Evolutionary conservation across 2,797 vertebrate genomes (phyloP), one percentile per base, ranked within the genome.

Genomic region (Smutsia gigantea): DNA sequence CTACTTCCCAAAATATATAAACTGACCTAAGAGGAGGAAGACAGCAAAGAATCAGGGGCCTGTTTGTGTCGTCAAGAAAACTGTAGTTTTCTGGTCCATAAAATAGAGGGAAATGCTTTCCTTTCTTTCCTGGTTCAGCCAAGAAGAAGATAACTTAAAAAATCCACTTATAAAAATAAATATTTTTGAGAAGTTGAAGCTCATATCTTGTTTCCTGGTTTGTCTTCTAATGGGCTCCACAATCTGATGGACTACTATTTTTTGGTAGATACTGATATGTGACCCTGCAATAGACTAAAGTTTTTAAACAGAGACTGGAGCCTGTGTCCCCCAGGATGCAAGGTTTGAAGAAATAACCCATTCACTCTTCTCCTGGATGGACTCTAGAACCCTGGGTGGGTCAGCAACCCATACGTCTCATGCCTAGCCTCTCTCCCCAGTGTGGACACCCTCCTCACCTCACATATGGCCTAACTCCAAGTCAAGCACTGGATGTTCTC

Each of bases 361-460:
- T 23, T 0, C 11, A 4, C 4, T 75, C 13, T 19, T 59, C 3
- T 53, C 6, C 21, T 55, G 4, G 3, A 1, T 23, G 8, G 6
- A 18, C 6, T 53, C 6, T 31, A 19, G 12, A 42, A 59, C 6
- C 7, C 14, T 39, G 27, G 2, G 1, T n/a, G 8, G 1, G 5
- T 49, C 12, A 84, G 5, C 6, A 18, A n/a, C 4, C 0, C 17
- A 9, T 9, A 39, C 0, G 0, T 23, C 5, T 7, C 31, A 78
- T 0, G 0, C 3, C 6, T 4, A 10, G 11, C 1, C 18, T 25
- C 4, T 81, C 2, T 46, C 1, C 7, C 1, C 0, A 17, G 0
- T 1, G 1, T 3, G 0, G 2, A n/a, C 23, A 34, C 1, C 2
- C 2, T 63, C 9, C 10, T 63, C 23, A 37, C 0, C 34, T 78